phyloP scores from a whole-genome alignment of 1,140 invertebrate species.

The Apis cerana region DNA sequence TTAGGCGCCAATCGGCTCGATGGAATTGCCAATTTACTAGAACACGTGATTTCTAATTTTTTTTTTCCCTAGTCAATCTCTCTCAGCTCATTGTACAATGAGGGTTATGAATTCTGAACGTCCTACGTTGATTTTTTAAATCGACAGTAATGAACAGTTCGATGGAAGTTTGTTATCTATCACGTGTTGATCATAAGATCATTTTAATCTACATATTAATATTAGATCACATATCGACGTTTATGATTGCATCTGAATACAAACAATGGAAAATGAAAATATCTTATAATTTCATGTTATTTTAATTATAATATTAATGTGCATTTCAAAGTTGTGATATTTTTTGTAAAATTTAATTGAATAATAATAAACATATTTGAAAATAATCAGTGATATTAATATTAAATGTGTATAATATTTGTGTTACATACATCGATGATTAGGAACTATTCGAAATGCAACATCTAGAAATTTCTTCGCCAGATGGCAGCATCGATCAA shows the following conservation, averaged over 20 bases:
- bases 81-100: neutral
- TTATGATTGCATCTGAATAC: neutral
- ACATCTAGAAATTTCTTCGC: no score
- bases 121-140: slow-evolving; percentile 26
- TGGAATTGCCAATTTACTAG: slow-evolving; percentile 57
- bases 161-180: slow-evolving; percentile 2
- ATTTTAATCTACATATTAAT: neutral
- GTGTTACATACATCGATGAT: no score
- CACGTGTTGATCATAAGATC: neutral
- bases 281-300: no score
- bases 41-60: slow-evolving; percentile 54
- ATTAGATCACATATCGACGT: neutral
- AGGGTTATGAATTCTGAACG: slow-evolving; percentile 3
- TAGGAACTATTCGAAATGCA: no score
- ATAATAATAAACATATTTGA: no score
- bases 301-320: no score
- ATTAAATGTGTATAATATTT: no score
- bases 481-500: no score
- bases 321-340: no score
- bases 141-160: neutral
- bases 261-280: no score
- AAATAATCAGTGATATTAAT: no score
- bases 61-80: neutral
- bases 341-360: no score
- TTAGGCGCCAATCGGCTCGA: slow-evolving; percentile 25